Evolutionary conservation across 1,140 invertebrate genomes (phyloP).

Genomic region (Eubasilissa regina): DNA sequence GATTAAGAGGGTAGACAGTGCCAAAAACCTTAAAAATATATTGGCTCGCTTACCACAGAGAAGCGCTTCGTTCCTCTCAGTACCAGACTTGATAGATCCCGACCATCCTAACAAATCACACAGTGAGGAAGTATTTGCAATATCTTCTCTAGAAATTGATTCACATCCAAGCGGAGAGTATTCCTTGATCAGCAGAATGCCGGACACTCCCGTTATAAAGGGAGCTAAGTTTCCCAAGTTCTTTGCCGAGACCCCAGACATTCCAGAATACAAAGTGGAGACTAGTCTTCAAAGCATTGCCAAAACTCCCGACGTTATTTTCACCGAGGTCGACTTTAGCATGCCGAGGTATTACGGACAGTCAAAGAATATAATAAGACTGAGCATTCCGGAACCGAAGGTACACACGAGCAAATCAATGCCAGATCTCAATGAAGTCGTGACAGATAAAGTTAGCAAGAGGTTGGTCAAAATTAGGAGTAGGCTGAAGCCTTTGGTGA

Average conservation of each 20-base stretch:
- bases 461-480: slow-evolving; percentile 68
- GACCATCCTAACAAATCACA: slow-evolving; percentile 39
- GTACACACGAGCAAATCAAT: slow-evolving; percentile 70
- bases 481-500: slow-evolving; percentile 69
- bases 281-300: slow-evolving; percentile 68
- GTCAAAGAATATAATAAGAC: slow-evolving; percentile 50
- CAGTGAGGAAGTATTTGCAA: slow-evolving; percentile 21
- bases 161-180: slow-evolving; percentile 60
- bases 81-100: slow-evolving; percentile 65
- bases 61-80: slow-evolving; percentile 70
- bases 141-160: slow-evolving; percentile 44
- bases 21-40: slow-evolving; percentile 68
- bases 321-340: slow-evolving; percentile 68
- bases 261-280: slow-evolving; percentile 68
- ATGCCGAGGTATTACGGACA: slow-evolving; percentile 70
- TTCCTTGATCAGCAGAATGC: slow-evolving; percentile 65
- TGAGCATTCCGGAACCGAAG: slow-evolving; percentile 59
- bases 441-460: slow-evolving; percentile 66
- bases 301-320: slow-evolving; percentile 65
- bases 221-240: slow-evolving; percentile 68
- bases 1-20: slow-evolving; percentile 67
- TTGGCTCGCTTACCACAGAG: slow-evolving; percentile 68
- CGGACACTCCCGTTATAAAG: slow-evolving; percentile 70
- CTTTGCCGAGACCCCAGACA: slow-evolving; percentile 68
- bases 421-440: slow-evolving; percentile 68